These are phyloP conservation scores for Gopherus flavomarginatus DNA, from an alignment of 2,113 vertebrate genomes.

Conservation along the genomic window DNA sequence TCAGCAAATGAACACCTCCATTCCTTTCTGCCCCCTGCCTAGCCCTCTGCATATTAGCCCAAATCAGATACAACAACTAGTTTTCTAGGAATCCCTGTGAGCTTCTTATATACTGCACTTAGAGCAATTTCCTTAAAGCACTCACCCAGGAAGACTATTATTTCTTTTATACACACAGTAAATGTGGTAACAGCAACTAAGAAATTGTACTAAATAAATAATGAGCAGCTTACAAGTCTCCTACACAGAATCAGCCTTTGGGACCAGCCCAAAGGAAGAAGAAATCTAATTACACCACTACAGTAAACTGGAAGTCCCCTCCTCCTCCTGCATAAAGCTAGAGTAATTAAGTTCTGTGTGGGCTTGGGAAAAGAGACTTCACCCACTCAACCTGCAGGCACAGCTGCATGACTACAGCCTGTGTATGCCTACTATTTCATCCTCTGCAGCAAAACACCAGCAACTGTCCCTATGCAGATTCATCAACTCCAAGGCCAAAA, in stretches of 20 bases:
- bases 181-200: not conserved
- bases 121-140: not conserved
- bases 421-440: not conserved
- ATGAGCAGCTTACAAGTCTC: not conserved
- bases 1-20: not conserved
- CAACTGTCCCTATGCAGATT: not conserved
- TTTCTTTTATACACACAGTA: not conserved
- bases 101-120: not conserved
- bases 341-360: not conserved
- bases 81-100: not conserved
- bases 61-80: not conserved
- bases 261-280: not conserved
- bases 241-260: not conserved
- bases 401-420: not conserved
- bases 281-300: not conserved
- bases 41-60: not conserved
- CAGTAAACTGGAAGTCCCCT: not conserved
- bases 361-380: not conserved
- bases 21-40: not conserved
- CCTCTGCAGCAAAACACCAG: not conserved
- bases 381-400: not conserved
- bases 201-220: not conserved
- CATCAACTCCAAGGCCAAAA: not conserved
- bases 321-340: not conserved
- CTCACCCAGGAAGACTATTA: not conserved